Base-by-base conservation (phyloP, 2,888 invertebrate species). In the Drosophila atroscutellata region DNA sequence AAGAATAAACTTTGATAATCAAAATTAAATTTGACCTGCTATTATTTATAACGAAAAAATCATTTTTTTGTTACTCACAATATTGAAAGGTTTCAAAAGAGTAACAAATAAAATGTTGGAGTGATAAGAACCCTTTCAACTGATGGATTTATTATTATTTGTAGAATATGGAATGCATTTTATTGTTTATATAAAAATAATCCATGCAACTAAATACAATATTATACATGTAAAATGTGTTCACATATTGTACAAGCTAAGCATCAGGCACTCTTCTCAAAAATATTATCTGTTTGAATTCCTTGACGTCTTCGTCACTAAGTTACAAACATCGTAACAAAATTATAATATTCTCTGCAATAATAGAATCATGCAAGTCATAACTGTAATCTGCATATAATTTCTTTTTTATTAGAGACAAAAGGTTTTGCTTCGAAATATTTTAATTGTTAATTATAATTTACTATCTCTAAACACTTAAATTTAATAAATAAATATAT, bases 391-490 rank as follows among this genome's bases (percentile, higher is more conserved):
- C 13, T 42, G 6, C 6, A 6, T 42, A 42, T 42, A 0, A 11
- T 42, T n/a, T 42, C 3, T 1, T 13, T n/a, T 42, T 13, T 0
- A 42, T 0, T 34, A 34, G 1, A 37, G 0, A 37, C n/a, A 3
- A 8, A 37, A 37, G 0, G 4, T n/a, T 39, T 39, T 5, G 5
- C n/a, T 20, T n/a, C 0, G 4, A 1, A 1, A n/a, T n/a, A 42
- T 11, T 39, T 1, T 1, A 0, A 11, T 39, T 39, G 0, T 3
- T 11, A n/a, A 0, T 20, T n/a, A 1, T n/a, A 2, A n/a, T 39
- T 39, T 5, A 6, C 11, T 42, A 42, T 20, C 13, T 3, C 1
- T 13, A 13, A 0, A 20, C 20, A 45, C 13, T 45, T 45, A 45
- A 20, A 20, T 0, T 13, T 20, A 1, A 42, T 11, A 42, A 11